Conservation (phyloP, 1,140 invertebrate species). For the Leucophenga varia region DNA sequence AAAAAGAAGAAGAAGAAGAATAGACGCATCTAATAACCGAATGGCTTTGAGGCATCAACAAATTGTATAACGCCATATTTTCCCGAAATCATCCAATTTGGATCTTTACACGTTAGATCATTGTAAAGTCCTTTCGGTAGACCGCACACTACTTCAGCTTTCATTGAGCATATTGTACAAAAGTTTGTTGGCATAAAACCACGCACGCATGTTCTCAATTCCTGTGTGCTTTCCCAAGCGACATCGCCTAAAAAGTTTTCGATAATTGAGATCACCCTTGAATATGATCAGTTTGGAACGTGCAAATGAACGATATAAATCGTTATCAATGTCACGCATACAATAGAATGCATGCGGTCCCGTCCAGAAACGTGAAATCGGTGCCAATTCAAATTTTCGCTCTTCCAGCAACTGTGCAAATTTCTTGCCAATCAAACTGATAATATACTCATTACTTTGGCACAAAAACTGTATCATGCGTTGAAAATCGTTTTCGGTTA, state of each 20-base stretch:
- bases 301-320: conserved; percentile 73
- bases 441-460: conserved; percentile 48
- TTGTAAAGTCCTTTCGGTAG: conserved; percentile 65
- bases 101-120: conserved; percentile 62
- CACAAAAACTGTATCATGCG: conserved; percentile 64
- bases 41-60: conserved; percentile 29
- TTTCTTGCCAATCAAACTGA: conserved; percentile 58
- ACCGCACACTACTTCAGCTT: conserved; percentile 89
- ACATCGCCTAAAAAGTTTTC: conserved; percentile 91
- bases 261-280: conserved; percentile 96
- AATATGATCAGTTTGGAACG: conserved; percentile 78
- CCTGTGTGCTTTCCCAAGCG: conserved; percentile 74
- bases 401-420: conserved; percentile 63
- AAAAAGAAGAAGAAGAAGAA: no score
- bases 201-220: conserved; percentile 69
- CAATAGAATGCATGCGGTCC: conserved; percentile 74
- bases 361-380: conserved; percentile 83
- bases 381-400: conserved; percentile 58
- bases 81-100: conserved; percentile 85
- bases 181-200: conserved; percentile 83
- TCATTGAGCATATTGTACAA: conserved; percentile 80
- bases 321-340: conserved; percentile 72
- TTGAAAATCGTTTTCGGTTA: conserved; percentile 73
- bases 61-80: conserved; percentile 70
- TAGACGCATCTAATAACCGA: conserved; percentile 28